A percentile compares a stretch with the other conserved stretches of the same genome.
Conservation (phyloP, 2,888 invertebrate species). For the Silvanus unidentatus region DNA sequence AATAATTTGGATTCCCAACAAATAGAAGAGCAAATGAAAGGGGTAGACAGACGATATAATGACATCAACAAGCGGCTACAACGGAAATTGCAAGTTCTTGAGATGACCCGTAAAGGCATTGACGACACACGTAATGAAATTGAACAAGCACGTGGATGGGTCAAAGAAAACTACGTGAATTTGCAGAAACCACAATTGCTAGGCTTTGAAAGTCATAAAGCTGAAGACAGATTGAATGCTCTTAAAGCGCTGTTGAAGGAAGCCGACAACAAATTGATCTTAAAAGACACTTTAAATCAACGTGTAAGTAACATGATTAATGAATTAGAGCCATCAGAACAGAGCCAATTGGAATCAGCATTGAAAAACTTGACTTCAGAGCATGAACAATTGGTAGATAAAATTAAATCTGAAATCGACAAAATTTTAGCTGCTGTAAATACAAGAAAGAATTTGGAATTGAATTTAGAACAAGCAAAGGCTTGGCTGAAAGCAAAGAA, state of each 20-base stretch:
- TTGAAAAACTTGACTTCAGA: slow-evolving; percentile 67
- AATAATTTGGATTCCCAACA: slow-evolving; percentile 86
- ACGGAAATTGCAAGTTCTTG: slow-evolving; percentile 76
- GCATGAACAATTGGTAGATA: slow-evolving; percentile 66
- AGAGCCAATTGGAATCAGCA: slow-evolving; percentile 69
- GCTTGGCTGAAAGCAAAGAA: slow-evolving; percentile 75
- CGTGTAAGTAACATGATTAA: slow-evolving; percentile 77
- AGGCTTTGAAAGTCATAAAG: slow-evolving; percentile 71
- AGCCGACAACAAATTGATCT: slow-evolving; percentile 75
- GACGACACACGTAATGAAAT: slow-evolving; percentile 78
- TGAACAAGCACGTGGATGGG: slow-evolving; percentile 72
- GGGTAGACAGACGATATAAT: slow-evolving; percentile 75
- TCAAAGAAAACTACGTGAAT: slow-evolving; percentile 64
- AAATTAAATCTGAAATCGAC: slow-evolving; percentile 69
- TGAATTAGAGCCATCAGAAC: slow-evolving; percentile 79
- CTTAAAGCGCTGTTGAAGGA: slow-evolving; percentile 74
- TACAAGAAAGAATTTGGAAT: slow-evolving; percentile 70
- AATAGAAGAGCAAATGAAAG: slow-evolving; percentile 81
- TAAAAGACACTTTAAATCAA: slow-evolving; percentile 77
- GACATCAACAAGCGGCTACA: slow-evolving; percentile 80
- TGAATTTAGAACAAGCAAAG: slow-evolving; percentile 70
- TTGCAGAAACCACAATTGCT: slow-evolving; percentile 62
- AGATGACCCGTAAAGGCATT: slow-evolving; percentile 77
- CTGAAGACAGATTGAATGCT: slow-evolving; percentile 66
- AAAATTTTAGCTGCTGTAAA: slow-evolving; percentile 64